These are phyloP conservation scores for Urosaurus nigricauda DNA, from an alignment of 2,797 vertebrate genomes.

Conservation along the genomic window DNA sequence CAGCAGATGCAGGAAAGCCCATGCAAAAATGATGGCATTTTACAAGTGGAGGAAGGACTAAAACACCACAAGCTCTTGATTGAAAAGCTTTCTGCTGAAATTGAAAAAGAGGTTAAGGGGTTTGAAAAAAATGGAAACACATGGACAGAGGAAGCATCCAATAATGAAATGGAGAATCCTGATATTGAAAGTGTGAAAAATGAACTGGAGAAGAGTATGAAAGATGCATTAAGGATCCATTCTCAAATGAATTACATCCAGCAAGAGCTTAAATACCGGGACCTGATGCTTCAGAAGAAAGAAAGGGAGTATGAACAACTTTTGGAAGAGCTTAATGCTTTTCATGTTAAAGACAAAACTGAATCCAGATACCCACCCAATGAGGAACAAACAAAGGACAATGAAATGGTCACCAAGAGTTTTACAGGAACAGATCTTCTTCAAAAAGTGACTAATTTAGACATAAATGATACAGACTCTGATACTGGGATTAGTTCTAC, in stretches of 20 bases:
- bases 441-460: conserved; percentile 79
- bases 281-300: conserved; percentile 85
- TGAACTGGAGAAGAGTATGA: conserved; percentile 87
- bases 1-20: conserved; percentile 80
- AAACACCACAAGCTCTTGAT: conserved; percentile 86
- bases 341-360: conserved; percentile 78
- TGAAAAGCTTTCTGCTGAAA: conserved; percentile 86
- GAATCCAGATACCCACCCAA: conserved; percentile 68
- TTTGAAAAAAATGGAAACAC: conserved; percentile 54
- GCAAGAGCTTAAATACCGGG: conserved; percentile 85
- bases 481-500: conserved; percentile 98
- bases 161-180: conserved; percentile 62
- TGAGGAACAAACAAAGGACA: conserved; percentile 73
- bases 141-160: conserved; percentile 43
- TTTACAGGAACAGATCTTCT: conserved; percentile 73
- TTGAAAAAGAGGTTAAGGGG: conserved; percentile 85
- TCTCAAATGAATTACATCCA: conserved; percentile 85
- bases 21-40: conserved; percentile 80
- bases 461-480: conserved; percentile 93
- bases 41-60: conserved; percentile 86
- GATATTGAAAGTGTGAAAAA: conserved; percentile 81
- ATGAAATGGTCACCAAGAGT: conserved; percentile 53
- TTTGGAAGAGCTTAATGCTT: conserved; percentile 83
- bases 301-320: conserved; percentile 91
- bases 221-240: conserved; percentile 86